These are phyloP conservation scores for Microcebus griseorufus DNA, from an alignment of 2,113 vertebrate species.

Conservation along the genomic window DNA sequence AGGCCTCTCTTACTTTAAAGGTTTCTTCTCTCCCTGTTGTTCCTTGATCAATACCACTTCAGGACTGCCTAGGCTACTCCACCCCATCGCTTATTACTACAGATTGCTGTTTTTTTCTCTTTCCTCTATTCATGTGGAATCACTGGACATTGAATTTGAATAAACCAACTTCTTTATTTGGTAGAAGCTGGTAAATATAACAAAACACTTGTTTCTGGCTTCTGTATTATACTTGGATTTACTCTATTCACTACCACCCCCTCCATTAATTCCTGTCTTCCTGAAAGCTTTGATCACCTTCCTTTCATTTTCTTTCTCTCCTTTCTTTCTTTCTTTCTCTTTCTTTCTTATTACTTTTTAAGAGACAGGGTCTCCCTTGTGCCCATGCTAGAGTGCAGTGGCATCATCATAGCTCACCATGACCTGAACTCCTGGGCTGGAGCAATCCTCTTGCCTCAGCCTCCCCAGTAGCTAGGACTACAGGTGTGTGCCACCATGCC, in stretches of 20 bases:
- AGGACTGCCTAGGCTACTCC: not conserved
- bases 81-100: not conserved
- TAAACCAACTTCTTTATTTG: conserved; percentile 4
- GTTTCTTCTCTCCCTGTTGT: not conserved
- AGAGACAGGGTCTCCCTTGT: not conserved
- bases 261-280: not conserved
- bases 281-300: conserved; percentile 5
- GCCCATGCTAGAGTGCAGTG: not conserved
- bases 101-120: not conserved
- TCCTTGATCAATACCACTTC: conserved; percentile 44
- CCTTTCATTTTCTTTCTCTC: not conserved
- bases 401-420: too few relatives aligned
- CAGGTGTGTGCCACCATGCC: not conserved
- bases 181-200: conserved; percentile 10
- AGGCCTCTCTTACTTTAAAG: conserved; percentile 41
- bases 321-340: too few relatives aligned
- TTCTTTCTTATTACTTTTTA: not conserved
- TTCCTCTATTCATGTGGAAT: not conserved
- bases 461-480: not conserved
- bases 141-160: not conserved
- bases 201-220: not conserved
- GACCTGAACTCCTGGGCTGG: not conserved
- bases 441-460: not conserved
- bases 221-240: not conserved
- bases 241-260: not conserved